Evolutionary conservation across 1,140 invertebrate species (phyloP).

Genomic region (Drosophila albomicans): DNA sequence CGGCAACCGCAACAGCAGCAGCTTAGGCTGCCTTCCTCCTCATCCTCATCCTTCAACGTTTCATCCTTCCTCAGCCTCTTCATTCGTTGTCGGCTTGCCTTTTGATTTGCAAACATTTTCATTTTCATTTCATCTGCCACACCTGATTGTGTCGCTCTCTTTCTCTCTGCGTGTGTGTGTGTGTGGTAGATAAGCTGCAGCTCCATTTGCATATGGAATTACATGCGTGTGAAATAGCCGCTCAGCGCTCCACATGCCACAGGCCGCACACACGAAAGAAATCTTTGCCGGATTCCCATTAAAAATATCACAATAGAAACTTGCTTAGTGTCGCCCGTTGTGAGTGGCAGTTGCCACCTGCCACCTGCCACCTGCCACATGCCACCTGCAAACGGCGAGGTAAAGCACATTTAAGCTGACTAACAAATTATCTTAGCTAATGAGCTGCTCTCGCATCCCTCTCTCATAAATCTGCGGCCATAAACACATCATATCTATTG

Average conservation of each 20-base stretch:
- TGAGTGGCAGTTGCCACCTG: constrained; percentile 11
- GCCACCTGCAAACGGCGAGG: constrained; percentile 5
- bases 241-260: background rate
- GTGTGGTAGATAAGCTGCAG: constrained; percentile 59
- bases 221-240: constrained; percentile 48
- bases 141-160: constrained; percentile 17
- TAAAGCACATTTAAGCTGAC: constrained; percentile 54
- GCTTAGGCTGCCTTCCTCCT: constrained; percentile 1
- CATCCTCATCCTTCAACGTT: too few relatives aligned
- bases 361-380: background rate
- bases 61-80: background rate
- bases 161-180: constrained; percentile 19
- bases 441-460: constrained; percentile 49
- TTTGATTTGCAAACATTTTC: constrained; percentile 76
- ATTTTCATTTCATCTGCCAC: constrained; percentile 44
- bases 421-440: constrained; percentile 73
- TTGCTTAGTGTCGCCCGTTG: background rate
- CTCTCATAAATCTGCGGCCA: constrained; percentile 69
- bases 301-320: constrained; percentile 36
- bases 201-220: constrained; percentile 72
- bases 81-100: constrained; percentile 31
- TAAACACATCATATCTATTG: constrained; percentile 41
- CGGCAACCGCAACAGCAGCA: background rate
- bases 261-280: background rate
- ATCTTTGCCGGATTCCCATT: constrained; percentile 24